phyloP scores from a whole-genome alignment of 2,888 invertebrate genomes.

The Athetis lepigone region DNA sequence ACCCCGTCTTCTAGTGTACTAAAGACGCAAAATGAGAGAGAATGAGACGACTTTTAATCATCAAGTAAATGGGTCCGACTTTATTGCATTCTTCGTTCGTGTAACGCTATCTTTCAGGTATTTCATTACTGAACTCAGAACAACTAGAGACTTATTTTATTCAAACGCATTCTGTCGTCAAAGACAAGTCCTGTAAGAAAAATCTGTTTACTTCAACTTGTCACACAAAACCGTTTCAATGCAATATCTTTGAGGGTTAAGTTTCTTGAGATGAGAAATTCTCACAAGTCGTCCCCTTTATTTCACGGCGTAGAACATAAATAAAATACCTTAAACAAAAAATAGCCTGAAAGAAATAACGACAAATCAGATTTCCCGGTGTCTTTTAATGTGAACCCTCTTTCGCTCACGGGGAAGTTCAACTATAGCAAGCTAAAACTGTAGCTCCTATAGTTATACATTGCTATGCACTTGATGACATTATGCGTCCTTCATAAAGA shows the following conservation, averaged over 20 bases:
- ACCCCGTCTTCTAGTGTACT: too few species aligned
- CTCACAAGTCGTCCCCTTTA: not conserved
- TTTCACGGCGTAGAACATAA: not conserved
- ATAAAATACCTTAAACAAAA: slow-evolving; percentile 8
- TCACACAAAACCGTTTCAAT: slow-evolving; percentile 20
- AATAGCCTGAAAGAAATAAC: not conserved
- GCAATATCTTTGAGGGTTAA: slow-evolving; percentile 42
- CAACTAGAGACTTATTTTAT: not conserved
- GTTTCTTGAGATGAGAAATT: slow-evolving; percentile 14
- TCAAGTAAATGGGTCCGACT: not conserved
- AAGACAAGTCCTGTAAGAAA: slow-evolving; percentile 5
- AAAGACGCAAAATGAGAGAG: too few species aligned
- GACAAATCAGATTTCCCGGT: not conserved
- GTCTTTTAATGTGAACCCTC: not conserved
- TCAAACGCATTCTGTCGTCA: slow-evolving; percentile 7
- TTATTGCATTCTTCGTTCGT: not conserved
- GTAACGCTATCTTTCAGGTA: not conserved
- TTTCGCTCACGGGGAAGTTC: not conserved
- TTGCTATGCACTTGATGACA: too few species aligned
- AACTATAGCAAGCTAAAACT: too few species aligned
- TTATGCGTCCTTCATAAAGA: too few species aligned
- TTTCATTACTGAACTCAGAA: not conserved
- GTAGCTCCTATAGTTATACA: too few species aligned
- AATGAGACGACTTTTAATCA: not conserved
- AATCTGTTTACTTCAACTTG: slow-evolving; percentile 1